A percentile compares a stretch with the other conserved stretches of the same genome.
These are phyloP conservation scores for Astreopora myriophthalma DNA, from an alignment of 64 coral and sea anemone genomes.

Conservation along the genomic window DNA sequence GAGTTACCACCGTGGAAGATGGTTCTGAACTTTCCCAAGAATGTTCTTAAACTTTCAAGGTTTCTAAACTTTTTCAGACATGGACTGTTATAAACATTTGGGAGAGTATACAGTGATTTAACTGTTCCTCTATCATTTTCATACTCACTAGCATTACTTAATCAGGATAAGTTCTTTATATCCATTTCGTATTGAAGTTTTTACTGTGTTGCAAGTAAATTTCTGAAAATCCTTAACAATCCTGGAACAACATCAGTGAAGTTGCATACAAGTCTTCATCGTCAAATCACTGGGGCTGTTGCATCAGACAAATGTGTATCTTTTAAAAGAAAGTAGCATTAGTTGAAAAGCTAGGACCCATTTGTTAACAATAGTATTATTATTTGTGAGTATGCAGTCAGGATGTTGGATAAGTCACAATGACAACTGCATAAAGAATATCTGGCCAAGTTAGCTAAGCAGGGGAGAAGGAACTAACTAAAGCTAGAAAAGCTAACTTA, in stretches of 20 bases:
- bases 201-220: not conserved
- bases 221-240: slow-evolving; percentile 34
- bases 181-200: not conserved
- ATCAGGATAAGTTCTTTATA: not conserved
- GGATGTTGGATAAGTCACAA: no score
- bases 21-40: no score
- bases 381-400: not conserved
- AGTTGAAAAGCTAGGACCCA: not conserved
- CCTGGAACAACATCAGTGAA: slow-evolving; percentile 24
- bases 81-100: no score
- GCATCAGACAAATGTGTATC: slow-evolving; percentile 37
- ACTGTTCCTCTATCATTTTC: no score
- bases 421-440: no score
- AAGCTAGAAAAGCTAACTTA: no score
- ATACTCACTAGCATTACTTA: not conserved
- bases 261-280: not conserved
- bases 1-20: no score
- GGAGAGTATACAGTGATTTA: no score
- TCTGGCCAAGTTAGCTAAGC: not conserved
- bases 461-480: not conserved
- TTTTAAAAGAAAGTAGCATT: slow-evolving; percentile 17
- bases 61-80: no score
- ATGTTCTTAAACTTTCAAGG: no score
- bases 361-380: not conserved
- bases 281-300: not conserved